A percentile compares a stretch with the other conserved stretches of the same genome.
Evolutionary conservation across 1,140 invertebrate genomes (phyloP).

Genomic region (Pemphigus obesinymphae): DNA sequence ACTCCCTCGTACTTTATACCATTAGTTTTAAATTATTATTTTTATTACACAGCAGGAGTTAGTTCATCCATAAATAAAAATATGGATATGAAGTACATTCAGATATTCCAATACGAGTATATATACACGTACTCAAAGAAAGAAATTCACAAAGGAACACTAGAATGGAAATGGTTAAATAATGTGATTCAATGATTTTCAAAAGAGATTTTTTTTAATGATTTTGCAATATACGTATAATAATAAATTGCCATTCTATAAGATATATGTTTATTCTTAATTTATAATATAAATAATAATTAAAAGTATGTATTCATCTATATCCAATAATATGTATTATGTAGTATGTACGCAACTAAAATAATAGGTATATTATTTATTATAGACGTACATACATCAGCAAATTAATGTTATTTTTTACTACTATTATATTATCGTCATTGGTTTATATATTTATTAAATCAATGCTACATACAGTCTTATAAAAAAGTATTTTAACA

Average conservation of each 20-base stretch:
- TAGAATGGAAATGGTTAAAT: background rate
- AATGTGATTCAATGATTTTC: constrained; percentile 5
- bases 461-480: too few species aligned
- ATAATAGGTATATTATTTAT: too few species aligned
- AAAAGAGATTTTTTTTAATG: constrained; percentile 5
- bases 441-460: too few species aligned
- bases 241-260: background rate
- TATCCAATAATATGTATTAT: too few species aligned
- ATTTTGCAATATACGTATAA: background rate
- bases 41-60: constrained; percentile 1
- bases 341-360: too few species aligned
- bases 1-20: background rate
- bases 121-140: background rate
- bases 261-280: background rate
- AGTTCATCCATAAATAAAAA: background rate
- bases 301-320: too few species aligned
- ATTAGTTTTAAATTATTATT: background rate
- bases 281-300: background rate
- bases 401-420: too few species aligned
- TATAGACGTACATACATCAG: too few species aligned
- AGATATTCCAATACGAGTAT: background rate
- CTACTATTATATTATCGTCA: too few species aligned
- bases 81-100: background rate
- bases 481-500: too few species aligned
- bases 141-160: background rate